Conservation (phyloP, 2,113 vertebrate species). For the Mobula hypostoma region DNA sequence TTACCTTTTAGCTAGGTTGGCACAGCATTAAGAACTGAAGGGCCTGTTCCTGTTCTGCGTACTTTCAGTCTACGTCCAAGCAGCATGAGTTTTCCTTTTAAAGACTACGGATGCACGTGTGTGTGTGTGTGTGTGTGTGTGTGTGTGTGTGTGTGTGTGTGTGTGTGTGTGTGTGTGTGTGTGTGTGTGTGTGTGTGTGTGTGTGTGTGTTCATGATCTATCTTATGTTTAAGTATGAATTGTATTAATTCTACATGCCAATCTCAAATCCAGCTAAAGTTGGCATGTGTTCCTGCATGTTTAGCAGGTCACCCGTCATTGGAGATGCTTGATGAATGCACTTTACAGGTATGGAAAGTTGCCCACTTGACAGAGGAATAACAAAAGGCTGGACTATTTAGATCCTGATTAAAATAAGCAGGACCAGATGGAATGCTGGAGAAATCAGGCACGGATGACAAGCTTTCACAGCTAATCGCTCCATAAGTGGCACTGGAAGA, state of each 20-base stretch:
- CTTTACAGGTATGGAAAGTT: not conserved
- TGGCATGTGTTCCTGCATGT: not conserved
- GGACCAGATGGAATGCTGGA: not conserved
- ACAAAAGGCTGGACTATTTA: not conserved
- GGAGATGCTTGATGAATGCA: not conserved
- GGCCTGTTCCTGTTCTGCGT: no score
- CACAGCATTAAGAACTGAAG: no score
- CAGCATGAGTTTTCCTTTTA: no score
- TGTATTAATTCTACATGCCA: not conserved
- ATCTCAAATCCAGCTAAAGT: not conserved
- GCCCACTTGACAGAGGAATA: not conserved
- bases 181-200: no score
- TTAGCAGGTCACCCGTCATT: not conserved
- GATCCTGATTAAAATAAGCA: conserved; percentile 31
- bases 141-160: no score
- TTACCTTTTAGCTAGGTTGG: no score
- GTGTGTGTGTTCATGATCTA: not conserved
- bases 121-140: no score
- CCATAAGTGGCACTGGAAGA: not conserved
- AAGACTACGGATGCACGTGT: no score
- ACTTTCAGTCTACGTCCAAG: no score
- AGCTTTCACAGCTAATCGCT: not conserved
- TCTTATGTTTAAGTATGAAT: not conserved
- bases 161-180: no score
- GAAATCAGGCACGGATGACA: not conserved